phyloP scores from a whole-genome alignment of 2,888 invertebrate genomes.

The Lasiommata megera region DNA sequence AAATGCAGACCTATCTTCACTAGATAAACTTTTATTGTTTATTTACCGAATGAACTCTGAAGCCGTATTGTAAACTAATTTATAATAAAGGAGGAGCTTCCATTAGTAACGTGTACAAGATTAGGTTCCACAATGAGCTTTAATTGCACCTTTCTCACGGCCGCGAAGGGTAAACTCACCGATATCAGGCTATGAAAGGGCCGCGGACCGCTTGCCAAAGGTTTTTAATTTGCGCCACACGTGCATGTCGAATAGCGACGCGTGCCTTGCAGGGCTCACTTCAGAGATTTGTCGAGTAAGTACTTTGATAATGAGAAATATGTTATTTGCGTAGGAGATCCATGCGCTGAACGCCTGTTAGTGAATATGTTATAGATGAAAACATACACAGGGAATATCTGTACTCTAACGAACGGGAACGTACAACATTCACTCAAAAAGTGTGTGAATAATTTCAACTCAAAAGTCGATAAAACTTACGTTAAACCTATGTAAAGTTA shows the following conservation, averaged over 20 bases:
- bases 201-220: slow-evolving; percentile 49
- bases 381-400: too few species aligned
- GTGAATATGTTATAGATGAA: too few species aligned
- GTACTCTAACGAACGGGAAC: too few species aligned
- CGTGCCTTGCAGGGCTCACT: slow-evolving; percentile 49
- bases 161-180: slow-evolving; percentile 39
- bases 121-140: slow-evolving; percentile 38
- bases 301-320: slow-evolving; percentile 29
- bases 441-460: too few species aligned
- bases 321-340: slow-evolving; percentile 16
- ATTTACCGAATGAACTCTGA: too few species aligned
- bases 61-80: background rate
- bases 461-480: too few species aligned
- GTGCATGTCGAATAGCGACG: slow-evolving; percentile 67
- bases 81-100: background rate
- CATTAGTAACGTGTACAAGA: slow-evolving; percentile 18
- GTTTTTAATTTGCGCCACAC: slow-evolving; percentile 74
- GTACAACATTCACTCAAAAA: too few species aligned
- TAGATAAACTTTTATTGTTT: too few species aligned
- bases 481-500: too few species aligned
- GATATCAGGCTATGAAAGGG: slow-evolving; percentile 66
- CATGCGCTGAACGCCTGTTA: background rate
- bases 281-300: slow-evolving; percentile 32
- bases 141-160: slow-evolving; percentile 63
- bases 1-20: too few species aligned